Conservation (phyloP, 2,797 vertebrate species). For the Alfaro cultratus region DNA sequence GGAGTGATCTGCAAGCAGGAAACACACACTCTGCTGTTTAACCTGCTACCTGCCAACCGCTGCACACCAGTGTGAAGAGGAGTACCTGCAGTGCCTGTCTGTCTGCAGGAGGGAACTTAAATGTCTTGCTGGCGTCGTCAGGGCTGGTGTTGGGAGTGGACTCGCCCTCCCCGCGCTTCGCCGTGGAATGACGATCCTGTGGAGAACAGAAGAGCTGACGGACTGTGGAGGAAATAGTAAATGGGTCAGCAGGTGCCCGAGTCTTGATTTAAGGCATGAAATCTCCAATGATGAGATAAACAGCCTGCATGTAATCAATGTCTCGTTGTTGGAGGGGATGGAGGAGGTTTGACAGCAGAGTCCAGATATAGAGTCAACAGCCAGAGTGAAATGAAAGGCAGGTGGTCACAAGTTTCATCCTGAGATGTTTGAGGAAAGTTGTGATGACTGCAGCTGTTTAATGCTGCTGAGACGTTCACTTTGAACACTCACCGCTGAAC, state of each 20-base stretch:
- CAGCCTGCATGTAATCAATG: slow-evolving; percentile 12
- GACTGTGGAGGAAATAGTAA: neutral
- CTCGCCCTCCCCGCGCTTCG: slow-evolving; percentile 83
- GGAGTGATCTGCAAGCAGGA: slow-evolving; percentile 85
- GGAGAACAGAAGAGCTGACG: neutral
- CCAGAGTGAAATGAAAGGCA: slow-evolving; percentile 33
- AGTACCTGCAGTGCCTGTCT: slow-evolving; percentile 88
- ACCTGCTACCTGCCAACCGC: neutral
- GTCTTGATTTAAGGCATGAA: neutral
- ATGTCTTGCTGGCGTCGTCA: slow-evolving; percentile 81
- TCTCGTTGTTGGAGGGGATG: slow-evolving; percentile 13
- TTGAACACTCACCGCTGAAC: neutral
- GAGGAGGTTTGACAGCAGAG: slow-evolving; percentile 15
- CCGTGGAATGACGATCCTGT: slow-evolving; percentile 87
- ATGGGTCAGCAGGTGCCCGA: slow-evolving; percentile 12
- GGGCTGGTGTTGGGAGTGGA: slow-evolving; percentile 85
- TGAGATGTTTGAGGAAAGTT: slow-evolving; percentile 1
- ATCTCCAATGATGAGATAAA: neutral
- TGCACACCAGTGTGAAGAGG: neutral
- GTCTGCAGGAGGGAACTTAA: slow-evolving; percentile 85
- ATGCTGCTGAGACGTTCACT: neutral
- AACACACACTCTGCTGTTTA: slow-evolving; percentile 11
- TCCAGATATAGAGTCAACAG: slow-evolving; percentile 12
- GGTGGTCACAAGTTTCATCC: slow-evolving; percentile 13
- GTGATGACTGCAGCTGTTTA: neutral